phyloP scores from a whole-genome alignment of 2,888 invertebrate genomes.

The Ryuthela nishihirai region DNA sequence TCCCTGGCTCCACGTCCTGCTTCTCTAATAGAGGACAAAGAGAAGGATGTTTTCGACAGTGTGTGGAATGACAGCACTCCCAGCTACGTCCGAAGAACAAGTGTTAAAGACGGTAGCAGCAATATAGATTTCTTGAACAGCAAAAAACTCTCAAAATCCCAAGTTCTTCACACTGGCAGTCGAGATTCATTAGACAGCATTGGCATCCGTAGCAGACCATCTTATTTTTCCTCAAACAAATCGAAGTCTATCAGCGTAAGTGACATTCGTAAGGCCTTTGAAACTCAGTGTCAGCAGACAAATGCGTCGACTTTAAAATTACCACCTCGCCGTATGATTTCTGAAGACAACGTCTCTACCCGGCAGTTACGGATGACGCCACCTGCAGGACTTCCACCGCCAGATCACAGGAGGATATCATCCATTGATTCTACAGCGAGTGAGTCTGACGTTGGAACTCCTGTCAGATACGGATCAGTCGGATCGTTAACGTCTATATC shows the following conservation, averaged over 20 bases:
- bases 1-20: constrained; percentile 33
- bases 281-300: constrained; percentile 49
- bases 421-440: constrained; percentile 58
- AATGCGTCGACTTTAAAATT: too few relatives aligned
- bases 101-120: not conserved
- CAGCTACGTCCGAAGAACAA: not conserved
- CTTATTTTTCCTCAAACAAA: not conserved
- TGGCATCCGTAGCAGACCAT: not conserved
- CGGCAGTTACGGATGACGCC: too few relatives aligned
- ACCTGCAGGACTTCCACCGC: too few relatives aligned
- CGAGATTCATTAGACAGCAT: not conserved
- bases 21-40: constrained; percentile 34
- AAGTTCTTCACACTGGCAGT: not conserved
- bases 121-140: not conserved
- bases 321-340: too few relatives aligned
- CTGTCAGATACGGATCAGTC: constrained; percentile 47
- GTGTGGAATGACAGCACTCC: not conserved
- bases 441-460: constrained; percentile 45
- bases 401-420: constrained; percentile 54
- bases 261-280: constrained; percentile 60
- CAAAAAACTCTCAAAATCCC: not conserved
- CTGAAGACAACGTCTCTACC: too few relatives aligned
- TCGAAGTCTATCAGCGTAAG: constrained; percentile 55
- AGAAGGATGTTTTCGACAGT: not conserved
- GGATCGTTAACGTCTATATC: constrained; percentile 5